Conservation (phyloP, 1,140 invertebrate genomes). For the Bombyx mandarina region DNA sequence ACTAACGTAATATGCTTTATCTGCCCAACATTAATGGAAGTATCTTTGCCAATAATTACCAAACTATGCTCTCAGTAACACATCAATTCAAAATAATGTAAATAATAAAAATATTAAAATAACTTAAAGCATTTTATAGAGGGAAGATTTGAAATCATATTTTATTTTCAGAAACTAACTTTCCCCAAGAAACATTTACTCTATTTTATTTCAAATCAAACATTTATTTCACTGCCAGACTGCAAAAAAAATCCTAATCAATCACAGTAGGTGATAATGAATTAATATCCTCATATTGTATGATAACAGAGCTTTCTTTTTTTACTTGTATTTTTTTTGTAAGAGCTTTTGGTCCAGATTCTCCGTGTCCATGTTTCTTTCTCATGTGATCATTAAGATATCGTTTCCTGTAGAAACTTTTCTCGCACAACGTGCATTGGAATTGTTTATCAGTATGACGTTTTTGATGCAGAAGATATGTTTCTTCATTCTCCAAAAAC, state of each 20-base stretch:
- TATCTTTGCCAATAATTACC: too few relatives aligned
- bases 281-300: constrained; percentile 11
- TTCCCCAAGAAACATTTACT: too few relatives aligned
- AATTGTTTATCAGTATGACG: constrained; percentile 32
- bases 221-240: background rate
- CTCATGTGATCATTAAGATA: constrained; percentile 25
- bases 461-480: constrained; percentile 29
- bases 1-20: background rate
- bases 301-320: constrained; percentile 14
- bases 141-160: too few relatives aligned
- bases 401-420: constrained; percentile 19
- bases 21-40: too few relatives aligned
- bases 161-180: too few relatives aligned
- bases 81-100: too few relatives aligned
- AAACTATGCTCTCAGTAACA: too few relatives aligned
- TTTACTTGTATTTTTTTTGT: constrained; percentile 15
- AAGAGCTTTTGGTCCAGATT: constrained; percentile 1
- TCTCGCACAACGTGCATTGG: constrained; percentile 27
- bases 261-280: constrained; percentile 8
- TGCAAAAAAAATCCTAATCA: background rate
- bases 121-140: background rate
- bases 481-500: constrained; percentile 27
- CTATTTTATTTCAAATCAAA: background rate
- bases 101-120: too few relatives aligned
- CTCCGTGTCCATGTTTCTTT: constrained; percentile 15